phyloP scores from a whole-genome alignment of 1,140 invertebrate species.

The Protaetia brevitarsis region DNA sequence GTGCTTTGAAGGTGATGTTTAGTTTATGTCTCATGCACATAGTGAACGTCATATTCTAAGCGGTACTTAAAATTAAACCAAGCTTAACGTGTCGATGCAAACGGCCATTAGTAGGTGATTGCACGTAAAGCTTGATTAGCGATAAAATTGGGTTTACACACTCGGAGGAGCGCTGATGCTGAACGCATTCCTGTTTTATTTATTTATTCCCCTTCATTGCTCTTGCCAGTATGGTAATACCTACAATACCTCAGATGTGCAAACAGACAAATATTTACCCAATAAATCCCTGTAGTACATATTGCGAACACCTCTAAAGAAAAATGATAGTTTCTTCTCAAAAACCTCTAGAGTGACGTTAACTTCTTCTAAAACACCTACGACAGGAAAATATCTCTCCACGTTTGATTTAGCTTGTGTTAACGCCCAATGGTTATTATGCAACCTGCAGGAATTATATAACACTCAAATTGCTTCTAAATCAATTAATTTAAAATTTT shows the following conservation, averaged over 20 bases:
- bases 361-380: constrained; percentile 64
- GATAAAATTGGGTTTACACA: too few relatives aligned
- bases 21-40: too few relatives aligned
- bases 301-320: constrained; percentile 56
- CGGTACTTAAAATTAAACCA: not conserved
- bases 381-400: constrained; percentile 62
- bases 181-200: constrained; percentile 10
- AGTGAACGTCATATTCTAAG: too few relatives aligned
- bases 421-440: constrained; percentile 62
- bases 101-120: too few relatives aligned
- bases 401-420: constrained; percentile 62
- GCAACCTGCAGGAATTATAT: constrained; percentile 53
- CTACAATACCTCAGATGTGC: too few relatives aligned
- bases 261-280: constrained; percentile 49
- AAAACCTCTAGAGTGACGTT: constrained; percentile 59
- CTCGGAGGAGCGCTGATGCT: too few relatives aligned
- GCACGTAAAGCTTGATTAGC: too few relatives aligned
- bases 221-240: too few relatives aligned
- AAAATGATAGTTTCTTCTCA: constrained; percentile 58
- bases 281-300: constrained; percentile 55
- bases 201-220: constrained; percentile 9
- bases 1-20: too few relatives aligned
- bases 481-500: not conserved
- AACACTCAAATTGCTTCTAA: too few relatives aligned
- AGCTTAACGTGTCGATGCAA: too few relatives aligned